These are phyloP conservation scores for Diadema setosum DNA, from an alignment of 35 echinoderm and acorn worm genomes.

Conservation along the genomic window DNA sequence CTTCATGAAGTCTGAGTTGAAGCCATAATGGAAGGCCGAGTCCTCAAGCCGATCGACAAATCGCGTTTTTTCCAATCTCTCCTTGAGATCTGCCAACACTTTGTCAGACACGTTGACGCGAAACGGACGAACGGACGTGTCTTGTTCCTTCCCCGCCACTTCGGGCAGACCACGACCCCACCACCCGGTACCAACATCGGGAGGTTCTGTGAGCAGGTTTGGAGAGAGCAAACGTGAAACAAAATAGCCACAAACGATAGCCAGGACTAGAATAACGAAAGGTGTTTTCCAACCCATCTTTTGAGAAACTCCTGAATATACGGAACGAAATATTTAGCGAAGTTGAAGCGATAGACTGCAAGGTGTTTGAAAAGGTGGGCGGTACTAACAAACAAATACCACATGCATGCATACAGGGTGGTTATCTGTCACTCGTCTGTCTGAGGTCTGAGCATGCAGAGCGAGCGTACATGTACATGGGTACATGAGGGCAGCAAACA, in stretches of 20 bases:
- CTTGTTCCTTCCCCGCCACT: neutral
- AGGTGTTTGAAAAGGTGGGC: too few relatives aligned
- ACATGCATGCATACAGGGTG: too few relatives aligned
- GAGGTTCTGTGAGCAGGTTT: neutral
- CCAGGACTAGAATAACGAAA: neutral
- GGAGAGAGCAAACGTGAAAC: neutral
- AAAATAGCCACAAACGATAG: neutral
- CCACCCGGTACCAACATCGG: conserved; percentile 50
- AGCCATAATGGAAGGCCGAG: conserved; percentile 59
- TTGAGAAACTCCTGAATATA: too few relatives aligned
- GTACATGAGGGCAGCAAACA: too few relatives aligned
- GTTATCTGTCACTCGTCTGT: too few relatives aligned
- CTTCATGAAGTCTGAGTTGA: conserved; percentile 71
- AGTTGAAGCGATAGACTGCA: too few relatives aligned
- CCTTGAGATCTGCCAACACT: conserved; percentile 47
- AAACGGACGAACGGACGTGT: conserved; percentile 57
- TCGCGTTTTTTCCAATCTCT: conserved; percentile 46
- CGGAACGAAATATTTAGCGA: neutral
- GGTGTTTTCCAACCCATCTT: conserved; percentile 42
- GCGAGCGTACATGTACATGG: too few relatives aligned
- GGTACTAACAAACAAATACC: too few relatives aligned
- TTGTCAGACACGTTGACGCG: conserved; percentile 19
- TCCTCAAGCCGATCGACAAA: conserved; percentile 72
- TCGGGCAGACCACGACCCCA: conserved; percentile 40
- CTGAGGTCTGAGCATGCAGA: too few relatives aligned